Conservation (phyloP, 2,113 vertebrate genomes). For the Catagonus wagneri region DNA sequence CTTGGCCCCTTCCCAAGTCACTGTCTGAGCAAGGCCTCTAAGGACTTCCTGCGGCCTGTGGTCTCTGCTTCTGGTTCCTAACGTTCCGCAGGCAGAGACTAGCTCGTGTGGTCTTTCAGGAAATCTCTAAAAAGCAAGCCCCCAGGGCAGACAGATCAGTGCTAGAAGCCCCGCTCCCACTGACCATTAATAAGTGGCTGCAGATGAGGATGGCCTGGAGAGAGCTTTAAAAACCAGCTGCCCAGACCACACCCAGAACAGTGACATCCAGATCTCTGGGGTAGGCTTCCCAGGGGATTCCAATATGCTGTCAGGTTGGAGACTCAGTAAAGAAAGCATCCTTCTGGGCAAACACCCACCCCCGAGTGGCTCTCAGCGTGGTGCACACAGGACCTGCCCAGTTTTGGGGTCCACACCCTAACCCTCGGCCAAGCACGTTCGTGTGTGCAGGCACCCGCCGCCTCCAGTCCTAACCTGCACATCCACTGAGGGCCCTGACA, state of each 20-base stretch:
- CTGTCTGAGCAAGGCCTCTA: background rate
- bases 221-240: background rate
- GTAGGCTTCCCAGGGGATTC: background rate
- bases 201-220: background rate
- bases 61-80: background rate
- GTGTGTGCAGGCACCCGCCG: too few relatives aligned
- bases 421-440: background rate
- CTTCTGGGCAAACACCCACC: background rate
- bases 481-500: background rate
- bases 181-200: background rate
- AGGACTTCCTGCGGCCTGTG: background rate
- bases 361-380: background rate
- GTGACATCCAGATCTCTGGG: background rate
- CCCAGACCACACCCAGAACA: background rate
- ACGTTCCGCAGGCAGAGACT: too few relatives aligned
- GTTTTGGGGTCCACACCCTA: rapidly evolving
- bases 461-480: background rate
- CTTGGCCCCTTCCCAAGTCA: background rate
- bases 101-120: background rate
- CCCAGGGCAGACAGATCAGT: rapidly evolving
- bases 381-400: rapidly evolving
- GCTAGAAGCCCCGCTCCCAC: background rate
- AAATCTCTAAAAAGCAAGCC: background rate
- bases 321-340: background rate
- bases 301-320: background rate